Percentiles rank a stretch among this genome's conserved stretches.
Conservation (phyloP, 1,140 invertebrate species). For the Drosophila saltans region DNA sequence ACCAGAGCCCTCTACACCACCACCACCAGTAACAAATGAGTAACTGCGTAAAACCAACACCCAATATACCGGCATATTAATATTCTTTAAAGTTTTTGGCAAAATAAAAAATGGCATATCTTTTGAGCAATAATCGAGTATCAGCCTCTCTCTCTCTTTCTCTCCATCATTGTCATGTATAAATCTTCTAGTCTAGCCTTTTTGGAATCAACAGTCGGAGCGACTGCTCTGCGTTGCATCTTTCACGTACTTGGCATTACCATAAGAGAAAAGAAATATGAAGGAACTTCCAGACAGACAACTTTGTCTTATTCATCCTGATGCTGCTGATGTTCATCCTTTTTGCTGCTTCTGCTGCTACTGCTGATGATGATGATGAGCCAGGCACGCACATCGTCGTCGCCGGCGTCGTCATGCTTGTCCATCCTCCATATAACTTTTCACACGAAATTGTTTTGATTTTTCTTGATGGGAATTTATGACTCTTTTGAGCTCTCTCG, state of each 20-base stretch:
- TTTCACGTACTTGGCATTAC: constrained; percentile 28
- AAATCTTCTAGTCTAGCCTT: constrained; percentile 16
- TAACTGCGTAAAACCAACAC: not conserved
- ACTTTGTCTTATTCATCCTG: constrained; percentile 10
- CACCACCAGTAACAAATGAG: not conserved
- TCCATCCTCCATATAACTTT: constrained; percentile 19
- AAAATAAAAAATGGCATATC: constrained; percentile 10
- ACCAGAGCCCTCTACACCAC: not conserved
- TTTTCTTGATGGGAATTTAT: constrained; percentile 27
- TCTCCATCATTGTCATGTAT: constrained; percentile 1
- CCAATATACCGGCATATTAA: not conserved
- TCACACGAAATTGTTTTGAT: constrained; percentile 29
- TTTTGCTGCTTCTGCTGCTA: not conserved
- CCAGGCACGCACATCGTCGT: constrained; percentile 19
- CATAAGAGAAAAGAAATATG: constrained; percentile 17
- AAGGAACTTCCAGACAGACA: constrained; percentile 12
- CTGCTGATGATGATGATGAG: constrained; percentile 14
- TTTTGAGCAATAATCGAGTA: constrained; percentile 13
- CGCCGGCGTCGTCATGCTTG: constrained; percentile 8
- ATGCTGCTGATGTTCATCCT: not conserved
- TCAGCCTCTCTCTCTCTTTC: not conserved
- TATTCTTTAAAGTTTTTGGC: constrained; percentile 18
- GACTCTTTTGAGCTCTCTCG: constrained; percentile 14
- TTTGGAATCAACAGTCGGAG: constrained; percentile 13
- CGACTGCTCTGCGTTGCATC: not conserved